These are phyloP conservation scores for Leptoteleia sp. DNA, from an alignment of 1,140 invertebrate species.

Conservation along the genomic window DNA sequence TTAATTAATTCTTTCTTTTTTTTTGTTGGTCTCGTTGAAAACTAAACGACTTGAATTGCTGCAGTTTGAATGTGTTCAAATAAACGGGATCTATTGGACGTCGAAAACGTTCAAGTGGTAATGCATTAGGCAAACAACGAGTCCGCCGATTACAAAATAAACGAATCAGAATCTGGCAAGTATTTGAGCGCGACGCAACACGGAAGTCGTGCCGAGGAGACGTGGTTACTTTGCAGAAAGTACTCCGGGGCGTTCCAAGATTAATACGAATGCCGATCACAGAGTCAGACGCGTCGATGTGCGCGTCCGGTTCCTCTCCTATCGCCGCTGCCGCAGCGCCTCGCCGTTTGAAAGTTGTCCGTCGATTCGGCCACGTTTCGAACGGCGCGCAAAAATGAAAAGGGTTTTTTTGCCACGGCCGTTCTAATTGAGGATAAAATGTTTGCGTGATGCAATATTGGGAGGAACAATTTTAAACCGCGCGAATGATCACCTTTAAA, in stretches of 20 bases:
- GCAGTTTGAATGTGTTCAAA: no score
- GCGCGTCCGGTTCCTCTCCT: constrained; percentile 63
- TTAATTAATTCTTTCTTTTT: no score
- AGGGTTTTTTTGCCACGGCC: constrained; percentile 17
- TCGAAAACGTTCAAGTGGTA: no score
- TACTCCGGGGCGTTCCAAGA: constrained; percentile 32
- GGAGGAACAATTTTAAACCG: neutral
- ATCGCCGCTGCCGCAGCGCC: constrained; percentile 12
- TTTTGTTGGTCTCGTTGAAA: no score
- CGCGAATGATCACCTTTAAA: constrained; percentile 2
- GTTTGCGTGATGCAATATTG: constrained; percentile 16
- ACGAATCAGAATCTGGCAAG: constrained; percentile 2
- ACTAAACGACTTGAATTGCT: no score
- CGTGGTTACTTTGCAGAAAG: constrained; percentile 45
- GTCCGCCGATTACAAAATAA: no score
- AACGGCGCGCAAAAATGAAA: constrained; percentile 24
- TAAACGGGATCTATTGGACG: no score
- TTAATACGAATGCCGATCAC: constrained; percentile 65
- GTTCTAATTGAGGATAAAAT: constrained; percentile 40
- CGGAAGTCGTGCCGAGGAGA: constrained; percentile 46
- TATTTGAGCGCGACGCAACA: constrained; percentile 15
- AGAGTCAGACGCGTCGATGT: constrained; percentile 50
- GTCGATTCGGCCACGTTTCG: constrained; percentile 40
- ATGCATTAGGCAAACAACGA: no score
- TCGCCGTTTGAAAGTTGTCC: constrained; percentile 31